Evolutionary conservation across 2,113 vertebrate genomes (phyloP), one percentile per base, ranked within the genome.

Genomic region (Phrynocephalus versicolor): DNA sequence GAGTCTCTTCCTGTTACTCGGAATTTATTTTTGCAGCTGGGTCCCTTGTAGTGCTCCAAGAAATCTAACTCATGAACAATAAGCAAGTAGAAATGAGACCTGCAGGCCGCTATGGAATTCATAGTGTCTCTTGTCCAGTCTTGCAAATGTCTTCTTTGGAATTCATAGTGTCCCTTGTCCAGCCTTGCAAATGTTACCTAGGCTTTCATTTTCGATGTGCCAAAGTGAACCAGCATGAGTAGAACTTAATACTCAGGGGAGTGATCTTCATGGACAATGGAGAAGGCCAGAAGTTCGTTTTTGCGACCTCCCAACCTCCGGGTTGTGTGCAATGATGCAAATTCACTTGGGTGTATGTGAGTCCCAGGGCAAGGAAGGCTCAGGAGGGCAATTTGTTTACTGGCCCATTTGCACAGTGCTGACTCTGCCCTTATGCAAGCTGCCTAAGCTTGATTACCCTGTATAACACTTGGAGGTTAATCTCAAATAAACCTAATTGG

Each of bases 391-490:
- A 74, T 60, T 69, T 78, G 74, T 84, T 30, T 76, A 25, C 25
- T 74, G 2, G 8, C 35, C 3, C 14, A 88, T n/a, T 35, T 65
- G 41, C 79, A 51, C 8, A 87, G 74, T 72, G 77, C 88, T 83
- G 78, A 87, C 70, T 76, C 0, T 78, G 45, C 75, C 85, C 67
- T 27, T 30, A 2, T 86, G 8, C 37, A 45, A 82, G 89, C 71
- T 55, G 64, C 41, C 39, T 18, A 41, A 86, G 0, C 23, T 87
- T 71, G 30, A 27, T 55, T 16, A 86, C 25, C 25, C 64, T 35
- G 45, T 33, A 60, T 85, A 86, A 69, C 77, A 89, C 76, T 75
- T 85, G 84, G 91, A 92, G 79, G 87, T 88, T 94, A 87, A 90
- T 93, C 76, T 81, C 62, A 75, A 67, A 89, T 82, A 27, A 76